Evolutionary conservation across 2,113 vertebrate species (phyloP).

Genomic region (Poicephalus meyeri): DNA sequence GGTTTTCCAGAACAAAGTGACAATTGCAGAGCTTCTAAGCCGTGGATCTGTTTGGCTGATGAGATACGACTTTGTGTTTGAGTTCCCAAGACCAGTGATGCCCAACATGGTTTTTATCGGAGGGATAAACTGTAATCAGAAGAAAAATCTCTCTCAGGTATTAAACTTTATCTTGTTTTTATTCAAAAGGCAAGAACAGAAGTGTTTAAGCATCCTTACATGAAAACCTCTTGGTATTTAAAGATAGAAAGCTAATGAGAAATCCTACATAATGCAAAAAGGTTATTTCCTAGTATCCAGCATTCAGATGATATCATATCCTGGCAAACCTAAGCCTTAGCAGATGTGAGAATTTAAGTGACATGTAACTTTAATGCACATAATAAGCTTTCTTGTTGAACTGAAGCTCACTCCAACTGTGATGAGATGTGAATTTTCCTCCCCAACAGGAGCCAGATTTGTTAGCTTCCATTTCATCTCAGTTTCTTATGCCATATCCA

Average conservation of each 20-base stretch:
- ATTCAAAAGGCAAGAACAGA: not conserved
- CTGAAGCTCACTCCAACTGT: not conserved
- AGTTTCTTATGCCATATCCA: not conserved
- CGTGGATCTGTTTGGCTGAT: constrained; percentile 83
- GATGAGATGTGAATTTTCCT: not conserved
- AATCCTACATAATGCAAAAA: not conserved
- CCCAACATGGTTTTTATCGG: constrained; percentile 82
- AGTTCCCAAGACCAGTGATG: constrained; percentile 84
- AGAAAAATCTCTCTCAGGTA: constrained; percentile 27
- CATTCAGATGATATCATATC: not conserved
- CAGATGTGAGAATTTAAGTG: not conserved
- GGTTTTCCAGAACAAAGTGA: constrained; percentile 66
- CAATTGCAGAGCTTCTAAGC: constrained; percentile 69
- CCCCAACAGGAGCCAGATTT: not conserved
- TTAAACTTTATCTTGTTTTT: not conserved
- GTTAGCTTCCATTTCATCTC: not conserved
- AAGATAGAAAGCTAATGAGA: not conserved
- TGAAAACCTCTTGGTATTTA: not conserved
- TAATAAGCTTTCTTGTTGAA: not conserved
- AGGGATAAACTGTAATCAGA: constrained; percentile 61
- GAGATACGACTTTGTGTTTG: constrained; percentile 81
- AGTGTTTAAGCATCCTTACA: not conserved
- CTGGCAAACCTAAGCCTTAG: not conserved
- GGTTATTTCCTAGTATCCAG: not conserved
- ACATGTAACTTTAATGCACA: not conserved